These are phyloP conservation scores for Thyatira batis DNA, from an alignment of 2,888 invertebrate species.

Conservation along the genomic window DNA sequence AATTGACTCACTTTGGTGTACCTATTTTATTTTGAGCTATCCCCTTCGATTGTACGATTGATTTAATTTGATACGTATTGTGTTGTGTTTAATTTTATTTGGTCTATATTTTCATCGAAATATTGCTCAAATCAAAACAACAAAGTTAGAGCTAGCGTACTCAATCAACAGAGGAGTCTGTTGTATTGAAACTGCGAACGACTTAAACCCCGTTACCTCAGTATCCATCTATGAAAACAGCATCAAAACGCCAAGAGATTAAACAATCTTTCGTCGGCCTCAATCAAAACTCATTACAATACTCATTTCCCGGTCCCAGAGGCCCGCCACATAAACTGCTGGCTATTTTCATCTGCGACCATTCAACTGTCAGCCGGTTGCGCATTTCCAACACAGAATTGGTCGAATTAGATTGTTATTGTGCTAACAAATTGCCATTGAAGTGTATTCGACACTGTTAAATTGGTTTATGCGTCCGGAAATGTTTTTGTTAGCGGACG, in stretches of 20 bases:
- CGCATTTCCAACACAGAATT: constrained; percentile 15
- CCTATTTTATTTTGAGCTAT: not conserved
- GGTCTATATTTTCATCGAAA: too few relatives aligned
- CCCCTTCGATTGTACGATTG: too few relatives aligned
- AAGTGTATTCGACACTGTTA: constrained; percentile 21
- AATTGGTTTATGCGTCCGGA: constrained; percentile 15
- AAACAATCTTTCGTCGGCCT: constrained; percentile 1
- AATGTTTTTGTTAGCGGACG: constrained; percentile 13
- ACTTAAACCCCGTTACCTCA: not conserved
- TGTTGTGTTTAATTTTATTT: too few relatives aligned
- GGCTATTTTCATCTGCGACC: constrained; percentile 33
- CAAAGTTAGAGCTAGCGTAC: too few relatives aligned
- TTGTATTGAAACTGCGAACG: too few relatives aligned
- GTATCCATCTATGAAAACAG: not conserved
- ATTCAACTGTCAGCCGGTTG: constrained; percentile 26
- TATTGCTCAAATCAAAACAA: too few relatives aligned
- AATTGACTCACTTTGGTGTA: not conserved
- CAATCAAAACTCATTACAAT: constrained; percentile 16
- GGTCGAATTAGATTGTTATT: constrained; percentile 41
- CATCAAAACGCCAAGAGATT: not conserved
- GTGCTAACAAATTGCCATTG: constrained; percentile 40
- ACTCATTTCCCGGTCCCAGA: constrained; percentile 32
- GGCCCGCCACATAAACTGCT: constrained; percentile 10
- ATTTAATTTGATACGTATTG: too few relatives aligned
- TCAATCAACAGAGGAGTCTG: too few relatives aligned